A percentile compares a stretch with the other conserved stretches of the same genome.
Conservation (phyloP, 2,888 invertebrate species). For the Keiferia lycopersicella region DNA sequence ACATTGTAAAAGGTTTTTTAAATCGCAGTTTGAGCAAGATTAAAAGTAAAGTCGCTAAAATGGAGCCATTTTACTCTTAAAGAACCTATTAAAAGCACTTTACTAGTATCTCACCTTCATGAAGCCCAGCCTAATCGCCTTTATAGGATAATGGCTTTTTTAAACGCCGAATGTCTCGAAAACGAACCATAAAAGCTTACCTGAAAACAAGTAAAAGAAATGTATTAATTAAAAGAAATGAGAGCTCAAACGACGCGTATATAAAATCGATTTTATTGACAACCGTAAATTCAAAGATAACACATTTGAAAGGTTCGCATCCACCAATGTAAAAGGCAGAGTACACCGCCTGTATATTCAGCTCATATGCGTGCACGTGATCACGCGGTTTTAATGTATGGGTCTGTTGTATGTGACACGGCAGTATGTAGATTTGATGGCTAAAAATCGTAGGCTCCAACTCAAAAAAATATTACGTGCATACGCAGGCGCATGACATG, state of each 20-base stretch:
- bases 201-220: conserved; percentile 50
- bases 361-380: no score
- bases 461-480: no score
- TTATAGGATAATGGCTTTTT: conserved; percentile 34
- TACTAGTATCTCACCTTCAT: conserved; percentile 33
- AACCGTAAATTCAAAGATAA: conserved; percentile 37
- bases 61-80: conserved; percentile 25
- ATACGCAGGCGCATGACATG: no score
- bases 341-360: no score
- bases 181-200: conserved; percentile 44
- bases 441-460: no score
- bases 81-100: conserved; percentile 28
- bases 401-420: no score
- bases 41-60: conserved; percentile 25
- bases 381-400: no score
- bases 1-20: conserved; percentile 10
- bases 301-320: not conserved
- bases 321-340: not conserved
- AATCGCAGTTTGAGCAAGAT: not conserved
- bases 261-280: conserved; percentile 45
- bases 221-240: conserved; percentile 47
- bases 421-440: no score
- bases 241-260: conserved; percentile 35
- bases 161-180: conserved; percentile 33
- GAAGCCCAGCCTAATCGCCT: conserved; percentile 36